These are phyloP conservation scores for Dromaius novaehollandiae DNA, from an alignment of 2,113 vertebrate species.

Conservation along the genomic window DNA sequence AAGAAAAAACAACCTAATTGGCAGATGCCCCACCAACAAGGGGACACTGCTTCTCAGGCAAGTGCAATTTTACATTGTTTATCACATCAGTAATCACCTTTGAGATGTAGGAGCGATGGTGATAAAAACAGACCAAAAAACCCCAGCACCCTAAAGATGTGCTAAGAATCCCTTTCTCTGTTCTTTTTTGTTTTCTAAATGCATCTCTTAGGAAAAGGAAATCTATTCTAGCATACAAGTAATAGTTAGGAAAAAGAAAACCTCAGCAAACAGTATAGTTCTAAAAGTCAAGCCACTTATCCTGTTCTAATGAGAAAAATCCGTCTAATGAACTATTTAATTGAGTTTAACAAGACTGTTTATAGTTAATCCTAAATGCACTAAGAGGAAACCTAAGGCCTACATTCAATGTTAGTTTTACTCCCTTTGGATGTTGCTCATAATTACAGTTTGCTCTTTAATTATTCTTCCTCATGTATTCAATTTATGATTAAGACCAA, in stretches of 20 bases:
- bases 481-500: conserved; percentile 76
- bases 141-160: background rate
- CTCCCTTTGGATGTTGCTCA: conserved; percentile 73
- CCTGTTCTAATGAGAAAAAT: conserved; percentile 56
- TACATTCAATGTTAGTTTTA: conserved; percentile 55
- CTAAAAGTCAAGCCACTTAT: conserved; percentile 44
- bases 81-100: background rate
- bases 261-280: background rate
- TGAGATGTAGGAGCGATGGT: background rate
- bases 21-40: background rate
- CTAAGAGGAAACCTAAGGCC: conserved; percentile 64
- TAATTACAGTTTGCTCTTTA: conserved; percentile 77
- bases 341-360: conserved; percentile 69
- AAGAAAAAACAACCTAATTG: background rate
- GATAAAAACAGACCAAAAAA: background rate
- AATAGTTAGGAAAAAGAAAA: background rate
- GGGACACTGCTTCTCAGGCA: background rate
- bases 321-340: conserved; percentile 68
- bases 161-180: background rate
- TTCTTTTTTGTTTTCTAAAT: background rate
- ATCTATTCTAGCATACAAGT: background rate
- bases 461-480: conserved; percentile 77
- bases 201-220: background rate
- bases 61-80: background rate
- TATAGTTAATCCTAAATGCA: conserved; percentile 72